These are phyloP conservation scores for Nannospalax galili DNA, from an alignment of 2,113 vertebrate species.

Conservation along the genomic window DNA sequence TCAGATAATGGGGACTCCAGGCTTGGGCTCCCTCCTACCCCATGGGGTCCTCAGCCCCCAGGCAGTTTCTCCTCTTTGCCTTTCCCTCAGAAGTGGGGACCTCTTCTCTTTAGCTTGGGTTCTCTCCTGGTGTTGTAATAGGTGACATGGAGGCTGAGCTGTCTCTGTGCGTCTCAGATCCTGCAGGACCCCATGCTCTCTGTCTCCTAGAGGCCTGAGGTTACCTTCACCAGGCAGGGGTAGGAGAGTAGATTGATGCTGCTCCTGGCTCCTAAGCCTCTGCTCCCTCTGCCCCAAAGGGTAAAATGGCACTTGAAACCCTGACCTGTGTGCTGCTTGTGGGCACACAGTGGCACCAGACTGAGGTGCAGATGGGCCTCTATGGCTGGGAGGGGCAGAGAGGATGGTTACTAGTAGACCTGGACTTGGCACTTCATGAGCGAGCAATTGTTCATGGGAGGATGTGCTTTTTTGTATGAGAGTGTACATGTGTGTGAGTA, in stretches of 20 bases:
- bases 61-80: neutral
- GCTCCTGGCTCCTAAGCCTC: neutral
- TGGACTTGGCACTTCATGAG: neutral
- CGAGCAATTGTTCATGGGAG: neutral
- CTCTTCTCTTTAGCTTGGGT: neutral
- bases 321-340: neutral
- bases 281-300: accelerated
- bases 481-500: too few relatives aligned
- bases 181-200: accelerated
- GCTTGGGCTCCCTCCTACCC: neutral
- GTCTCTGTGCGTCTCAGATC: neutral
- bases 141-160: too few relatives aligned
- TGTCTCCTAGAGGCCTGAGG: neutral
- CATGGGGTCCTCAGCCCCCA: neutral
- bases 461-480: too few relatives aligned
- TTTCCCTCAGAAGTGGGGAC: neutral
- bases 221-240: neutral
- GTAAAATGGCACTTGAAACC: too few relatives aligned
- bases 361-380: neutral
- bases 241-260: neutral
- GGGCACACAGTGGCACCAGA: neutral
- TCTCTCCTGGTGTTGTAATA: neutral
- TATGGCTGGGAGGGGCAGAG: neutral
- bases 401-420: neutral
- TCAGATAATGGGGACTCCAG: too few relatives aligned